These are phyloP conservation scores for Enteromius anoplus DNA, from an alignment of 2,797 vertebrate genomes.

Conservation along the genomic window DNA sequence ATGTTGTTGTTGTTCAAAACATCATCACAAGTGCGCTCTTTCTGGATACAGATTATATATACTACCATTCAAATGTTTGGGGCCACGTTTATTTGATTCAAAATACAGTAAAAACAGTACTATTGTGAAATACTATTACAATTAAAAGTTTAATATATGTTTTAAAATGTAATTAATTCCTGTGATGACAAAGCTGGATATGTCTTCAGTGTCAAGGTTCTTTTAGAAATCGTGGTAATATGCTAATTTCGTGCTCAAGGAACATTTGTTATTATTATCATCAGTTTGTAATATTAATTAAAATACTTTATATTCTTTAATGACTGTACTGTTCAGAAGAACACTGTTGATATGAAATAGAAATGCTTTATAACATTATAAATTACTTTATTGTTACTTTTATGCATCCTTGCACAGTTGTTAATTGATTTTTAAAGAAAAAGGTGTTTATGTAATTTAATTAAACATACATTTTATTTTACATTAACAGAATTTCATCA, in stretches of 20 bases:
- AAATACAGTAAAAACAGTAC: neutral
- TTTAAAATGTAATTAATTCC: neutral
- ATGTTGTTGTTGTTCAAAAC: conserved; percentile 2
- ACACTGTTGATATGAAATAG: neutral
- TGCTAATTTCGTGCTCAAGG: neutral
- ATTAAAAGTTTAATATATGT: neutral
- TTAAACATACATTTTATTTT: neutral
- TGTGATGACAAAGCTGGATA: neutral
- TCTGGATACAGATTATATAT: neutral
- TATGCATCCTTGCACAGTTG: neutral
- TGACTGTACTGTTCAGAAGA: neutral
- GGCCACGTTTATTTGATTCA: neutral
- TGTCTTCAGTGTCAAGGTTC: neutral
- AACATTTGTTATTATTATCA: neutral
- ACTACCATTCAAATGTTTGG: neutral
- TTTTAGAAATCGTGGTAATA: neutral
- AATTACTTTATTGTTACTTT: neutral
- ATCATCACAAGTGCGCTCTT: neutral
- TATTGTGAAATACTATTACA: neutral
- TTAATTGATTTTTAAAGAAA: neutral
- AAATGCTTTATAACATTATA: neutral
- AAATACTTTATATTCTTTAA: neutral
- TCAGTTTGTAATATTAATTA: neutral
- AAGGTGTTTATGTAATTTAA: neutral
- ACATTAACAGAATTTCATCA: neutral